phyloP scores from a whole-genome alignment of 2,888 invertebrate species.

The Venustoraphidia nigricollis region DNA sequence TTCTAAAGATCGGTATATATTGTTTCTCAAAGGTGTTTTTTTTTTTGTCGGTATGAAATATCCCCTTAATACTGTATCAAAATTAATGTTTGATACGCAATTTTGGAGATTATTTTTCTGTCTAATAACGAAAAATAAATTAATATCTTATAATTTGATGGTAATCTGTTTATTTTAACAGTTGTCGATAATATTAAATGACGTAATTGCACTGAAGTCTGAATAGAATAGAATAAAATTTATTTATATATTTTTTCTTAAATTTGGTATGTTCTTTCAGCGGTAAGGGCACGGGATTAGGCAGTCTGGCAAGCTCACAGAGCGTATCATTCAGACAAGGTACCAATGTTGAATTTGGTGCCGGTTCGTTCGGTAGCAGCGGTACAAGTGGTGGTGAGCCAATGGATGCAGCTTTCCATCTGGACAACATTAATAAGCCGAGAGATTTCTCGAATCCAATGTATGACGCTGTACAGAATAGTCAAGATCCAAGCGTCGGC shows the following conservation, averaged over 20 bases:
- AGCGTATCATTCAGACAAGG: constrained; percentile 88
- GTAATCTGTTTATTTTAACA: too few relatives aligned
- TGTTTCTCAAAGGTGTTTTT: too few relatives aligned
- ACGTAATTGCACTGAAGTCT: too few relatives aligned
- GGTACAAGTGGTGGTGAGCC: constrained; percentile 37
- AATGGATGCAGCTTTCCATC: constrained; percentile 60
- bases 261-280: constrained; percentile 27
- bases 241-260: too few relatives aligned
- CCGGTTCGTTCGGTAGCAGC: constrained; percentile 37
- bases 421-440: constrained; percentile 66
- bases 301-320: constrained; percentile 70
- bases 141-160: too few relatives aligned
- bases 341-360: constrained; percentile 80
- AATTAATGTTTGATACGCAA: too few relatives aligned
- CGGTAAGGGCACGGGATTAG: constrained; percentile 64
- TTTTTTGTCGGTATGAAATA: too few relatives aligned
- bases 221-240: too few relatives aligned
- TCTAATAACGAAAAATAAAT: too few relatives aligned
- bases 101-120: too few relatives aligned
- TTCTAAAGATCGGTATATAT: background rate
- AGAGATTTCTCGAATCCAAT: constrained; percentile 96
- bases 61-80: too few relatives aligned
- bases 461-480: constrained; percentile 79
- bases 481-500: constrained; percentile 37
- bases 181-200: too few relatives aligned